Percentiles rank a stretch among this genome's conserved stretches.
These are phyloP conservation scores for Drosophila parthenogenetica DNA, from an alignment of 2,888 invertebrate species.

Conservation along the genomic window DNA sequence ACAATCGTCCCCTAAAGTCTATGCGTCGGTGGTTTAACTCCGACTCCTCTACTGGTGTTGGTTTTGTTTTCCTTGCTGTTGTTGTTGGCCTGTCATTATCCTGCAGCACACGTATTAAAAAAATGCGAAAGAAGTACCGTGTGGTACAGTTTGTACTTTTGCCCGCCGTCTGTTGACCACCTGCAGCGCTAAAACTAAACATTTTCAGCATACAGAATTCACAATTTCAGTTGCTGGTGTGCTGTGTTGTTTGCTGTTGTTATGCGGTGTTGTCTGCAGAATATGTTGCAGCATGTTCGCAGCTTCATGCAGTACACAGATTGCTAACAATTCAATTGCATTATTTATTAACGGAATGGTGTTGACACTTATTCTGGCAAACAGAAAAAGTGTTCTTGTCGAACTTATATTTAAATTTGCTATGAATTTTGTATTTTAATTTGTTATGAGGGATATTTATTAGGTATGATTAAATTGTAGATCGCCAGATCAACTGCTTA, in stretches of 20 bases:
- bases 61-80: slow-evolving; percentile 14
- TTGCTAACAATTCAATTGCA: slow-evolving; percentile 62
- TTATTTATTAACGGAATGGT: slow-evolving; percentile 73
- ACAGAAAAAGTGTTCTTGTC: slow-evolving; percentile 18
- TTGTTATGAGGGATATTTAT: no score
- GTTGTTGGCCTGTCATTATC: slow-evolving; percentile 70
- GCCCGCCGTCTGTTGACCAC: slow-evolving; percentile 61
- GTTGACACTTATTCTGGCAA: slow-evolving; percentile 56
- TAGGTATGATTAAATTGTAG: not conserved
- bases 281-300: slow-evolving; percentile 54
- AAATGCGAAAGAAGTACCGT: slow-evolving; percentile 33
- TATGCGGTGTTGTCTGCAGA: slow-evolving; percentile 24
- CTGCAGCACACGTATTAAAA: slow-evolving; percentile 50
- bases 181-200: slow-evolving; percentile 74
- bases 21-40: slow-evolving; percentile 28
- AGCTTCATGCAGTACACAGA: slow-evolving; percentile 42
- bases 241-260: slow-evolving; percentile 2
- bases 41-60: slow-evolving; percentile 10
- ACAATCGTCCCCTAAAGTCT: slow-evolving; percentile 68
- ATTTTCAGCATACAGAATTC: slow-evolving; percentile 43
- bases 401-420: no score
- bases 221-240: slow-evolving; percentile 23
- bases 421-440: no score
- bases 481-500: not conserved
- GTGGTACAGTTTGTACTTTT: slow-evolving; percentile 38